phyloP scores from a whole-genome alignment of 2,113 vertebrate species.

The Mormoops blainvillei region DNA sequence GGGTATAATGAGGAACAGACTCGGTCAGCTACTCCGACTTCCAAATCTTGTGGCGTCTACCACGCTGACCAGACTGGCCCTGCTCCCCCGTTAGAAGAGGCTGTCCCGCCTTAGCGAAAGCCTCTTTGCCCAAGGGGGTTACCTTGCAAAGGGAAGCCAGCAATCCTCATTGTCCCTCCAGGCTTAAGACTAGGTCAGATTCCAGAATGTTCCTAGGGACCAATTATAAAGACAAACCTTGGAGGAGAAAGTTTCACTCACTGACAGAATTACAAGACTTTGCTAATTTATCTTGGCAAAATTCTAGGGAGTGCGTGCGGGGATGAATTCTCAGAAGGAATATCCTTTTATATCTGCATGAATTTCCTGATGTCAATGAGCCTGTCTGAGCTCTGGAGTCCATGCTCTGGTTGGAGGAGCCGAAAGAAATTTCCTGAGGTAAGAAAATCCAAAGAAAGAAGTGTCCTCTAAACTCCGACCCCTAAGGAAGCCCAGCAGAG shows the following conservation, averaged over 20 bases:
- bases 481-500: not conserved
- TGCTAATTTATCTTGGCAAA: slow-evolving; percentile 11
- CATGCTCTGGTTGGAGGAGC: not conserved
- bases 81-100: fast-evolving
- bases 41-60: not conserved
- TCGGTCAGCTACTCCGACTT: not conserved
- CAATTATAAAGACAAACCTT: slow-evolving; percentile 27
- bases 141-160: not conserved
- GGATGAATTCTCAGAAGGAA: slow-evolving; percentile 8
- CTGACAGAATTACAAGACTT: not conserved
- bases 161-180: not conserved
- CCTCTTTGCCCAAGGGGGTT: not conserved
- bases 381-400: not conserved
- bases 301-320: not conserved
- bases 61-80: not conserved
- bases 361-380: not conserved
- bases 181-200: not conserved
- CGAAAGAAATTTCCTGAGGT: not conserved
- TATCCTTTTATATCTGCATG: not conserved
- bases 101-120: not conserved
- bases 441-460: not conserved
- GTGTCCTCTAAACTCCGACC: not conserved
- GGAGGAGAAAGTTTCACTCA: not conserved
- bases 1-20: not conserved
- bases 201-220: not conserved